These are phyloP conservation scores for Nesogale talazaci DNA, from an alignment of 2,113 vertebrate species.

Conservation along the genomic window DNA sequence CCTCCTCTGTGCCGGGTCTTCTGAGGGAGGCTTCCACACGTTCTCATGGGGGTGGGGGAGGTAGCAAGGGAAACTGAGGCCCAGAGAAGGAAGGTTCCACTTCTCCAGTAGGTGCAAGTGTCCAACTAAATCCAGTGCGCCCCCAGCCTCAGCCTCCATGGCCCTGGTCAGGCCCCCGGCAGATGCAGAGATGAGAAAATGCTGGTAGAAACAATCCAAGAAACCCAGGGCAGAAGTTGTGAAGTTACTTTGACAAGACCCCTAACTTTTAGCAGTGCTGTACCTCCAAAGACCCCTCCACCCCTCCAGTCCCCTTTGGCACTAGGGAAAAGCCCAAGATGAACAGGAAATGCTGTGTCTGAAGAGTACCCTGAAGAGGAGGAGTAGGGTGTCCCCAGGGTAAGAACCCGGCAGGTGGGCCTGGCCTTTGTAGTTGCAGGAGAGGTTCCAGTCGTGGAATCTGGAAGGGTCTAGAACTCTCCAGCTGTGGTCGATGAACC, in stretches of 20 bases:
- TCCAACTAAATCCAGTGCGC: rapidly evolving
- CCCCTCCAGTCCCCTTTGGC: not conserved
- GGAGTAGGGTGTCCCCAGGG: not conserved
- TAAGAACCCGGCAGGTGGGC: not conserved
- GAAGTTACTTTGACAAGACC: no score
- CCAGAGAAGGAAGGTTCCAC: not conserved
- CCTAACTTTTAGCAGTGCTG: rapidly evolving
- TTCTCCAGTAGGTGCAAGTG: no score
- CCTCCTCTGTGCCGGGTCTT: not conserved
- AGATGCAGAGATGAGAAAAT: not conserved
- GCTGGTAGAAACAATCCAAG: not conserved
- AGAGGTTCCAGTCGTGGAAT: no score
- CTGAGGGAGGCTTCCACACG: not conserved
- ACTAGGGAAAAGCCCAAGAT: not conserved
- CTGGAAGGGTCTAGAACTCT: not conserved
- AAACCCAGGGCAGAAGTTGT: not conserved
- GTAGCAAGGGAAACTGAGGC: not conserved
- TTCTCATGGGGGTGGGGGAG: not conserved
- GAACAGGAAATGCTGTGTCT: not conserved
- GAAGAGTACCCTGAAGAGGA: not conserved
- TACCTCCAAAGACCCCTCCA: not conserved
- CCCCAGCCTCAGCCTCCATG: no score
- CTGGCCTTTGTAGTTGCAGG: not conserved
- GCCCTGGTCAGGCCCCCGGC: no score
- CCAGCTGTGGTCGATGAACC: not conserved